Base-by-base conservation (phyloP, 2,113 vertebrate genomes). In the Nothobranchius kuhntae region DNA sequence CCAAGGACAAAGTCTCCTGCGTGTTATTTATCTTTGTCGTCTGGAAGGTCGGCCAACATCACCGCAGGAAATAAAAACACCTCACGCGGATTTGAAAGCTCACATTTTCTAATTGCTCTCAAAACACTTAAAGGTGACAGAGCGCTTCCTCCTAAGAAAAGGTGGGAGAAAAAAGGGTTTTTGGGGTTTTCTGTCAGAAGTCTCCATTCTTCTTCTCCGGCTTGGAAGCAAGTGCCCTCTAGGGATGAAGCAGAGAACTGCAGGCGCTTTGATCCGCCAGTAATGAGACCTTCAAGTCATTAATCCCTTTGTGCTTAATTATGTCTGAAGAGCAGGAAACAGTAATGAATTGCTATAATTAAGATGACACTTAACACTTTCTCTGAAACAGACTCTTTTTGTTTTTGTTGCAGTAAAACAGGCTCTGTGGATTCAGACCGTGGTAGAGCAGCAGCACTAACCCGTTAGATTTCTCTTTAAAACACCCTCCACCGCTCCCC, bases 231-330 rank as follows among this genome's bases (percentile, higher is more conserved):
- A 10, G 51, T 51, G 80, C 88, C 89, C 89, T 90, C 90, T 88
- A 90, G 86, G 83, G 90, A 78, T 24, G 0, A 64, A 88, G 78
- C 68, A 36, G 30, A 45, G 21, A 83, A 87, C 77, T 84, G 71
- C 90, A 87, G 61, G 21, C 51, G 2, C 76, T 84, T 82, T 87
- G 82, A 89, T 82, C 72, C 65, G 64, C 53, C 70, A 61, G 64
- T 89, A 87, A 89, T 83, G 77, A 88, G 82, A 73, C 67, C 81
- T 74, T 79, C 68, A 54, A 86, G 82, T 86, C 76, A 81, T 84
- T 86, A 82, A 83, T 87, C 77, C 78, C 73, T 82, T 73, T 60
- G 75, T 75, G 75, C 80, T 81, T 77, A 82, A 78, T 85, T 85
- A 79, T 21, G 61, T 65, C 73, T 69, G 51, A 46, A 53, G 44